A percentile compares a stretch with the other conserved stretches of the same genome.
These are phyloP conservation scores for Phoeniculus purpureus DNA, from an alignment of 2,797 vertebrate genomes.

Conservation along the genomic window DNA sequence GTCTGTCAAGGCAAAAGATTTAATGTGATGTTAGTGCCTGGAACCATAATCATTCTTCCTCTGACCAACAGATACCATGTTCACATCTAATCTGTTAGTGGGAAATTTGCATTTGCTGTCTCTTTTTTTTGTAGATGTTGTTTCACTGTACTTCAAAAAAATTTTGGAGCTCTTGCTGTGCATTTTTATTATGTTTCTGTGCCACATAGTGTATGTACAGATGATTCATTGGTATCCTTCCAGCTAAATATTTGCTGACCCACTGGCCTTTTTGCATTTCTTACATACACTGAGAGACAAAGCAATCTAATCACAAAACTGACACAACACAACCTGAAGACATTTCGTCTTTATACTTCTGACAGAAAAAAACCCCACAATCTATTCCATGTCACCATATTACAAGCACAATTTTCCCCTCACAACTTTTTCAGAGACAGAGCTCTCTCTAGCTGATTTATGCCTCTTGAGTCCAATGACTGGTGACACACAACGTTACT, in stretches of 20 bases:
- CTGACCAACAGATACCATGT: rapidly evolving
- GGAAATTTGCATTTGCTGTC: neutral
- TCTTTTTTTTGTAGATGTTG: neutral
- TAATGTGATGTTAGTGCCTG: neutral
- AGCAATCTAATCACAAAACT: neutral
- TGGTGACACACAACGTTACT: neutral
- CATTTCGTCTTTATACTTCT: neutral
- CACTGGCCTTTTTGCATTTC: neutral
- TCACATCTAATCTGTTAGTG: neutral
- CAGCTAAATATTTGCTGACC: neutral
- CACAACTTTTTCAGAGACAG: neutral
- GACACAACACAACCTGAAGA: neutral
- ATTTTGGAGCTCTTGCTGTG: neutral
- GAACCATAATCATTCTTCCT: neutral
- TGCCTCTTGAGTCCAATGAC: neutral
- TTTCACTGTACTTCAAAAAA: neutral
- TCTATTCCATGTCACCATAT: neutral
- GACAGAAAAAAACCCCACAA: neutral
- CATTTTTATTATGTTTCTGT: neutral
- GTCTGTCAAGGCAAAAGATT: neutral
- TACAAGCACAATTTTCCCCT: neutral
- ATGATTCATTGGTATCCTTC: neutral
- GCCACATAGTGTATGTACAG: neutral
- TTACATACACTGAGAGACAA: neutral
- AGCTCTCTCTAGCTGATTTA: neutral